Conservation (phyloP, 2,888 invertebrate species). For the Tanypteryx hageni region DNA sequence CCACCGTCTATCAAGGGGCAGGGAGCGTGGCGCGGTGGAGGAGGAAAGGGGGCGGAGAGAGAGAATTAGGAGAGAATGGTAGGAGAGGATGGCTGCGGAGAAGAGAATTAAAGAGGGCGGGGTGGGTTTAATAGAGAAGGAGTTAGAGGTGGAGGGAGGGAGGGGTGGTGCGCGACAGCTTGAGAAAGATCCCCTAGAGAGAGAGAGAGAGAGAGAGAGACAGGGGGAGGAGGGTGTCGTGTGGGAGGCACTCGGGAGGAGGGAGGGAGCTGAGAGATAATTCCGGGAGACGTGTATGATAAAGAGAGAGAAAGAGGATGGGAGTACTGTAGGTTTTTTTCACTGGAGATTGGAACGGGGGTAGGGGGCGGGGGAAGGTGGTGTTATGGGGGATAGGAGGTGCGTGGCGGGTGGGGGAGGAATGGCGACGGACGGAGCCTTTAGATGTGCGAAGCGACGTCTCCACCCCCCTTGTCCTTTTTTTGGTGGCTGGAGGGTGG, state of each 20-base stretch:
- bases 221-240: not conserved
- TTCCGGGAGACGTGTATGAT: not conserved
- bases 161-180: not conserved
- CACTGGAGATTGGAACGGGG: not conserved
- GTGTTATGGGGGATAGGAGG: not conserved
- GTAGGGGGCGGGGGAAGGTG: too few relatives aligned
- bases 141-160: not conserved
- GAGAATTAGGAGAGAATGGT: slow-evolving; percentile 2
- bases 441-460: not conserved
- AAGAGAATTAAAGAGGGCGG: not conserved
- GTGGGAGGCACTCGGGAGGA: not conserved
- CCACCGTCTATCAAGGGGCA: slow-evolving; percentile 18
- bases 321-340: not conserved
- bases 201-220: not conserved
- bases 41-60: not conserved
- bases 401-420: not conserved
- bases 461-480: slow-evolving; percentile 47
- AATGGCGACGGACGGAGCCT: not conserved
- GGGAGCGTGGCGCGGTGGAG: not conserved
- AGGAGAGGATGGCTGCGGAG: not conserved
- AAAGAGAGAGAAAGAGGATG: not conserved
- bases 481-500: not conserved
- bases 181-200: not conserved
- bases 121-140: not conserved
- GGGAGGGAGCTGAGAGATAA: not conserved